Percentiles rank a stretch among this genome's conserved stretches.
Evolutionary conservation across 2,888 invertebrate species (phyloP).

Genomic region (Callimorpha dominula): DNA sequence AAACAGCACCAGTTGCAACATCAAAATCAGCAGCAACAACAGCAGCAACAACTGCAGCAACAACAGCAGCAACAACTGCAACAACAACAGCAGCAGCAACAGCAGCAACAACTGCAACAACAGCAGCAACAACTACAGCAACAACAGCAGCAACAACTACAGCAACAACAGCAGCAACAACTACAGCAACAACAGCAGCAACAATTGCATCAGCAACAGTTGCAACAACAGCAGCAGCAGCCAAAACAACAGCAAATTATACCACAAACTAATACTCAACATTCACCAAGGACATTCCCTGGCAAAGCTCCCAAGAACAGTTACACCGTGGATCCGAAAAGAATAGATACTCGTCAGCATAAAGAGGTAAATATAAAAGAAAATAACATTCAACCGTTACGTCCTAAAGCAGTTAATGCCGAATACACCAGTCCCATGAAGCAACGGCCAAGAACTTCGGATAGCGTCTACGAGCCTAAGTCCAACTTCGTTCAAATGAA

Average conservation of each 20-base stretch:
- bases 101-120: neutral
- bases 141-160: neutral
- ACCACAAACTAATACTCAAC: neutral
- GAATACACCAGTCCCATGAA: slow-evolving; percentile 34
- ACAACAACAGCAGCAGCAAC: neutral
- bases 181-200: neutral
- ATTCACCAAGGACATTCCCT: slow-evolving; percentile 4
- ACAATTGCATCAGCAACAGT: neutral
- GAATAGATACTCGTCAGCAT: slow-evolving; percentile 2
- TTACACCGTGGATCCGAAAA: slow-evolving; percentile 1
- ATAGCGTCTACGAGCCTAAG: slow-evolving; percentile 43
- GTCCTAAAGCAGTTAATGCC: slow-evolving; percentile 29
- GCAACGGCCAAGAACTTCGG: slow-evolving; percentile 21
- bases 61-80: neutral
- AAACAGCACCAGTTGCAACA: slow-evolving; percentile 1
- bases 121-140: neutral
- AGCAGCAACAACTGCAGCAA: neutral
- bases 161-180: neutral
- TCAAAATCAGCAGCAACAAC: neutral
- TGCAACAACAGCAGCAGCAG: neutral
- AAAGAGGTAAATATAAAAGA: slow-evolving; percentile 6
- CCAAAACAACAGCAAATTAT: slow-evolving; percentile 4
- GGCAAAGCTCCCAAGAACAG: neutral
- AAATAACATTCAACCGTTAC: slow-evolving; percentile 20
- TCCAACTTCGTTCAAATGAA: slow-evolving; percentile 54